A percentile compares a stretch with the other conserved stretches of the same genome.
phyloP scores from a whole-genome alignment of 2,888 invertebrate species.

The Synanthedon andrenaeformis region DNA sequence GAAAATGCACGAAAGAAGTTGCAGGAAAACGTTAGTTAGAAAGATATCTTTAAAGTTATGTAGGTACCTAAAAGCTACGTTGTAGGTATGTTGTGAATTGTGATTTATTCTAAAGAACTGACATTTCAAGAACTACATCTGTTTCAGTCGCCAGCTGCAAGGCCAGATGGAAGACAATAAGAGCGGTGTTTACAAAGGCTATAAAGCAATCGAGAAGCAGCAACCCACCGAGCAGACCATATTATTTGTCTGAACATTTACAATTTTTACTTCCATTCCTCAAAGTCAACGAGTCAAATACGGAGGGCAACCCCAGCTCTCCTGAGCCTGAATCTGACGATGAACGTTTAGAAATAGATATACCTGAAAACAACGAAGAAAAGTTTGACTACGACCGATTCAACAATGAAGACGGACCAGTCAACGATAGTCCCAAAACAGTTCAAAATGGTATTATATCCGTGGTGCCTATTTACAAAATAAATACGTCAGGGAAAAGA shows the following conservation, averaged over 20 bases:
- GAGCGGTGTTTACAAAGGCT: constrained; percentile 21
- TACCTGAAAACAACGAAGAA: neutral
- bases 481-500: neutral
- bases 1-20: too few relatives aligned
- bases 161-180: constrained; percentile 22
- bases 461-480: neutral
- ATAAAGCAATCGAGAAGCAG: constrained; percentile 15
- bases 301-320: neutral
- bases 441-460: neutral
- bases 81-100: too few relatives aligned
- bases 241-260: constrained; percentile 18
- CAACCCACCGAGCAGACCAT: constrained; percentile 15
- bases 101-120: too few relatives aligned
- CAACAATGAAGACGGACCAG: neutral
- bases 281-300: constrained; percentile 4
- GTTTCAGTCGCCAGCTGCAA: constrained; percentile 20
- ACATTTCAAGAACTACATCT: constrained; percentile 1
- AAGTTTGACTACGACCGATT: neutral
- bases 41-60: too few relatives aligned
- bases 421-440: neutral
- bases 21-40: too few relatives aligned
- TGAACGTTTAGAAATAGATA: neutral
- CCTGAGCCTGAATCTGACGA: neutral
- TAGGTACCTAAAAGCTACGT: too few relatives aligned
- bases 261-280: constrained; percentile 17